A percentile compares a stretch with the other conserved stretches of the same genome.
phyloP scores from a whole-genome alignment of 2,888 invertebrate species.

The Sminthurinus aureus region DNA sequence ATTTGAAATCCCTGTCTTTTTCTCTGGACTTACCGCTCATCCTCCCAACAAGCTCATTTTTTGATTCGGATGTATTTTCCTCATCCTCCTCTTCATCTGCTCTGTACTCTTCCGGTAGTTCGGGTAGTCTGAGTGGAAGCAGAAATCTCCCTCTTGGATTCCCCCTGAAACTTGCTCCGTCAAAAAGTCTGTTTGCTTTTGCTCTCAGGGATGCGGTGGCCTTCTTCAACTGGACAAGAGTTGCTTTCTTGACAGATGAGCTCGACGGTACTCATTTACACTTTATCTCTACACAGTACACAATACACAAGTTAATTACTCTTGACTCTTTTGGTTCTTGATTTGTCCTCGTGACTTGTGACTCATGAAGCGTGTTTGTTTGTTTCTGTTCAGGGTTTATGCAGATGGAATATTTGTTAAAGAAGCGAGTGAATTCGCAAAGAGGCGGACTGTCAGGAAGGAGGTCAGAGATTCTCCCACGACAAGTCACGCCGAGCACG shows the following conservation, averaged over 20 bases:
- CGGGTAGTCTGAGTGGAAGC: no score
- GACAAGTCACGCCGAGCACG: conserved; percentile 73
- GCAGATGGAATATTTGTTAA: conserved; percentile 65
- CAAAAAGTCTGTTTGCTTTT: conserved; percentile 66
- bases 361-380: neutral
- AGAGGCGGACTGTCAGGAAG: conserved; percentile 43
- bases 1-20: conserved; percentile 60
- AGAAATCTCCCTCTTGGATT: conserved; percentile 66
- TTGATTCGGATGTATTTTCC: conserved; percentile 46
- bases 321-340: no score
- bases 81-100: neutral
- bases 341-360: neutral
- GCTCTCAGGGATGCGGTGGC: conserved; percentile 86
- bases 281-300: neutral
- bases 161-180: conserved; percentile 73
- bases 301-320: no score
- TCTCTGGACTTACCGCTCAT: conserved; percentile 59
- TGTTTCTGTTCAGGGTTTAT: conserved; percentile 65
- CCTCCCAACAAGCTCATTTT: conserved; percentile 57
- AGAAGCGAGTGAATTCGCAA: conserved; percentile 73
- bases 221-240: conserved; percentile 90
- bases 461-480: conserved; percentile 73
- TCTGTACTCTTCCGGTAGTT: no score
- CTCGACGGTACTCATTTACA: conserved; percentile 74
- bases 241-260: conserved; percentile 93